A percentile compares a stretch with the other conserved stretches of the same genome.
phyloP scores from a whole-genome alignment of 2,113 vertebrate genomes.

The Oophaga pumilio region DNA sequence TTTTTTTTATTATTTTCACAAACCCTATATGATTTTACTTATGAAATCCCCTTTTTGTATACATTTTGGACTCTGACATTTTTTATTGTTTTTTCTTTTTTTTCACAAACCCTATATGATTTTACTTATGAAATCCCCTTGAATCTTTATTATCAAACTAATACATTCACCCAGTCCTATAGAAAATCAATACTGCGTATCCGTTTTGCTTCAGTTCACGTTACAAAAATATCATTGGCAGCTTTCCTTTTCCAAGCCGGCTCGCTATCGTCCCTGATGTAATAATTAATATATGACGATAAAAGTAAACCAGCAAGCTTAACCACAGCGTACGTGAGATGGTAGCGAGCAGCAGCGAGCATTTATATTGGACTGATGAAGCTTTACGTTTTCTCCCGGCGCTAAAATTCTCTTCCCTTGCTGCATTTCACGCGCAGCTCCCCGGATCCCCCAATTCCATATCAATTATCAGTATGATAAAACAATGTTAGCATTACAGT shows the following conservation, averaged over 20 bases:
- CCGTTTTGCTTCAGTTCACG: neutral
- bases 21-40: neutral
- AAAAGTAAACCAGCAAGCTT: constrained; percentile 33
- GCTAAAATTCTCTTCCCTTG: neutral
- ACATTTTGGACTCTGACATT: neutral
- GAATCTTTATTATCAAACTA: neutral
- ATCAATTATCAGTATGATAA: constrained; percentile 36
- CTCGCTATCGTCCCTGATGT: constrained; percentile 20
- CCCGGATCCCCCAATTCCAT: constrained; percentile 18
- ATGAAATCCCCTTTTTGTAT: neutral
- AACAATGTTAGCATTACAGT: constrained; percentile 45
- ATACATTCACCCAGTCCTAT: neutral
- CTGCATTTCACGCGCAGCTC: neutral
- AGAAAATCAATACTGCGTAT: neutral
- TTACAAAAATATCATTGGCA: neutral
- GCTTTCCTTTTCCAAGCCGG: constrained; percentile 13
- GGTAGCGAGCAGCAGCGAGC: neutral
- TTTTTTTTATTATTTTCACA: neutral
- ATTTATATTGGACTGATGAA: constrained; percentile 24
- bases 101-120: neutral
- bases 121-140: neutral
- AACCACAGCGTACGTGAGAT: constrained; percentile 16
- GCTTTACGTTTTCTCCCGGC: constrained; percentile 9
- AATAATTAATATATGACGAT: constrained; percentile 42
- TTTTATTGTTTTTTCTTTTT: neutral